Evolutionary conservation across 2,113 vertebrate genomes (phyloP), one percentile per base, ranked within the genome.

Genomic region (Atlantisia rogersi): DNA sequence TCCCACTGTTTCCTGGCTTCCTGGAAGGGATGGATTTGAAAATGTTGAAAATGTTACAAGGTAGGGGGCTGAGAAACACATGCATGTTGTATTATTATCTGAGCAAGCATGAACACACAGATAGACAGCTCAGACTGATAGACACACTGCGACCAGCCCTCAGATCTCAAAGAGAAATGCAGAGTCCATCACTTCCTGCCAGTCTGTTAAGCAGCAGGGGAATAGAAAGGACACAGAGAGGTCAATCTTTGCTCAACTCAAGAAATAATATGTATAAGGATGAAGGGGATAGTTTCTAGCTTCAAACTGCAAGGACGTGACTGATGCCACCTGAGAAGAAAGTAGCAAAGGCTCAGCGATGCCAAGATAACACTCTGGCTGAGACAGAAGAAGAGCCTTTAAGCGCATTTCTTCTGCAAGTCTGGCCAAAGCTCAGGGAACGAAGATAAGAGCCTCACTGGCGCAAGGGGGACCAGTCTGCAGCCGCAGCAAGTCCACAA

Each of bases 191-290:
- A 40, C 69, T 90, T 93, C 77, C 95, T 58, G 74, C 83, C 86
- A 96, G 73, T 92, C 92, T 84, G 82, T 86, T 32, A 82, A 96
- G 86, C 95, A 96, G 94, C 94, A 63, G 96, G 96, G 86, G 95
- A 95, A 91, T 86, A 88, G 73, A 94, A 90, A 96, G 95, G 88
- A 96, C 92, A 86, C 3, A 0, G 60, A 93, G 74, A 96, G 92
- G 92, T 96, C 96, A 95, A 46, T 82, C 86, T 93, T 78, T 84
- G 76, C 95, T 84, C 83, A 79, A 4, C 80, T 94, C 69, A 62
- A 94, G 94, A 90, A 96, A 95, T 87, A 91, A 92, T 71, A 52
- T 7, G 22, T 92, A 50, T 53, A 62, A 88, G 82, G 94, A 95
- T 96, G 96, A 96, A 97, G 95, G 83, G 91, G 69, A 89, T 56